These are phyloP conservation scores for Odocoileus hemionus DNA, from an alignment of 2,113 vertebrate species.

Conservation along the genomic window DNA sequence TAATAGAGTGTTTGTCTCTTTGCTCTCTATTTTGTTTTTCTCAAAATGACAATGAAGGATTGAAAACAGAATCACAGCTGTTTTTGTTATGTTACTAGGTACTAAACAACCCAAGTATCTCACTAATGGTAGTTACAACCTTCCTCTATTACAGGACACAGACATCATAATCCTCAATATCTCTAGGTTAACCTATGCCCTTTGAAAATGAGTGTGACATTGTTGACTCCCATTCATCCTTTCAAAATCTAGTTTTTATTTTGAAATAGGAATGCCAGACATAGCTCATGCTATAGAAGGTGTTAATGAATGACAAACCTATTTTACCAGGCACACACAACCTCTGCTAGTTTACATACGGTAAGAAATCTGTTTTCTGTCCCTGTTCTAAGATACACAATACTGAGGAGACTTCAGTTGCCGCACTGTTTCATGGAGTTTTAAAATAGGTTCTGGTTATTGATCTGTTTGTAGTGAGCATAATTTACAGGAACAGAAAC, in stretches of 20 bases:
- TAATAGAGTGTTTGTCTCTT: not conserved
- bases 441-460: not conserved
- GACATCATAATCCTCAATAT: not conserved
- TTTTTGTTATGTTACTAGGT: not conserved
- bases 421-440: not conserved
- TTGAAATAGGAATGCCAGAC: not conserved
- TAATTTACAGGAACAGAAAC: constrained; percentile 1
- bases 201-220: not conserved
- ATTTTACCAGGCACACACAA: not conserved
- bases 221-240: not conserved
- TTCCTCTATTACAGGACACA: not conserved
- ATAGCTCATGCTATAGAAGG: not conserved
- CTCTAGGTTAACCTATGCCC: not conserved
- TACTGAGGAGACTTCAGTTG: not conserved
- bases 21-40: not conserved
- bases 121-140: not conserved
- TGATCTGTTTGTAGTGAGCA: not conserved
- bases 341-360: not conserved
- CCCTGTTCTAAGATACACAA: not conserved
- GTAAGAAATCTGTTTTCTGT: not conserved
- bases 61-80: not conserved
- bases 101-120: not conserved
- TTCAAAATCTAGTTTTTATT: not conserved
- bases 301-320: not conserved
- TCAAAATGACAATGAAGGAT: constrained; percentile 13